These are phyloP conservation scores for Pomacea maculata DNA, from an alignment of 1,140 invertebrate species.

Conservation along the genomic window DNA sequence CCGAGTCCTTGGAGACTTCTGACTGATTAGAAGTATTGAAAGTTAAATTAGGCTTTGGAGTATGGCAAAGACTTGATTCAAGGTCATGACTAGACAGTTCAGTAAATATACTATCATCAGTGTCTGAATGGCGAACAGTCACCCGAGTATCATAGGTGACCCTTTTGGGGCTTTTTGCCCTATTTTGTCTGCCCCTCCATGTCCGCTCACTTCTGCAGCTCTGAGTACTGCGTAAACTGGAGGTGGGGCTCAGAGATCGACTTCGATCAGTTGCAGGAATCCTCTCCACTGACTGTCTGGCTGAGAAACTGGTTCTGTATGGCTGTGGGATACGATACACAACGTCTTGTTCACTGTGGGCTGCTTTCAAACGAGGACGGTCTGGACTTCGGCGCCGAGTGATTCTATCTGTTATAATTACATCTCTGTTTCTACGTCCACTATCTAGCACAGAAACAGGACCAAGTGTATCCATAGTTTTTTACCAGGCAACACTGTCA, in stretches of 20 bases:
- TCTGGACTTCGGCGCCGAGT: conserved; percentile 42
- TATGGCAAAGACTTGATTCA: conserved; percentile 1
- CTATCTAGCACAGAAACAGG: conserved; percentile 48
- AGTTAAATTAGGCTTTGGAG: conserved; percentile 1
- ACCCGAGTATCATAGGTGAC: conserved; percentile 52
- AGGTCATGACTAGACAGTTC: conserved; percentile 33
- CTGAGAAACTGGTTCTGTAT: conserved; percentile 53
- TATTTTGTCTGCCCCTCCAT: conserved; percentile 17
- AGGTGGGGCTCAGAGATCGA: conserved; percentile 41
- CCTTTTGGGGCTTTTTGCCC: conserved; percentile 43
- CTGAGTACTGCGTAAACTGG: conserved; percentile 32
- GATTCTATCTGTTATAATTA: conserved; percentile 37
- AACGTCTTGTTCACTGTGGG: conserved; percentile 36
- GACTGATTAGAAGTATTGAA: background rate
- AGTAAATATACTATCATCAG: conserved; percentile 43
- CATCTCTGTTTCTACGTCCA: conserved; percentile 26
- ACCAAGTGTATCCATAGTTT: conserved; percentile 43
- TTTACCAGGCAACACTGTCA: background rate
- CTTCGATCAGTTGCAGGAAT: conserved; percentile 34
- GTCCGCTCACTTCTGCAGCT: conserved; percentile 27
- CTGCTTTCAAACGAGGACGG: conserved; percentile 16
- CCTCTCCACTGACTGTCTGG: conserved; percentile 39
- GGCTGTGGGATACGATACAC: conserved; percentile 47
- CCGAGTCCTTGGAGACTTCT: conserved; percentile 27
- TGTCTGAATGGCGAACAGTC: conserved; percentile 49